Evolutionary conservation across 1,140 invertebrate genomes (phyloP), one percentile per base, ranked within the genome.

Genomic region (Yoshiicerus persimilis): DNA sequence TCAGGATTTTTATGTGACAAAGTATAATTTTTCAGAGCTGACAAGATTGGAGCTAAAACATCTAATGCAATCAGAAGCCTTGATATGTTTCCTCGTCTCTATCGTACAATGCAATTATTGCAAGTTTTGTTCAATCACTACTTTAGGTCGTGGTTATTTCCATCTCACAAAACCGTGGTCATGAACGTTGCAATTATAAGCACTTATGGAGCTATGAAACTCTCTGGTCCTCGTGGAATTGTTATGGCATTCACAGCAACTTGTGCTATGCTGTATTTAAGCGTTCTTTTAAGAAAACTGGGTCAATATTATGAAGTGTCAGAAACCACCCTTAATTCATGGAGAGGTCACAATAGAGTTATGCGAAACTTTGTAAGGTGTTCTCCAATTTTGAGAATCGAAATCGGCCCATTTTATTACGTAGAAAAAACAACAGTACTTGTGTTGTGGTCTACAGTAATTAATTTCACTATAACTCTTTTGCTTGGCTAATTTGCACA

Each of bases 141-240:
- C 34, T 64, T 47, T 11, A 25, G 39, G n/a, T 25, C 36, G 25
- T 62, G 62, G 62, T 39, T 87, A 5, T 84, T 56, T 27, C 87
- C 87, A 23, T 27, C 32, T 23, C 70, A 84, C 41, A 87, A 87
- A 25, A 25, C 39, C 0, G 34, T 84, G 5, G 25, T 87, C 27
- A 75, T 62, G 47, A 41, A 11, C 2, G 16, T 75, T 4, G 75
- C 66, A 0, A 25, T 62, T n/a, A 6, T 87, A 1, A 32, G 23
- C 4, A 83, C 32, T n/a, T 87, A 84, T n/a, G 87, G 87, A 20
- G 87, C 87, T 6, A 64, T 87, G 8, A 83, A 84, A 56, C 11
- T 87, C 11, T 4, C 23, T 9, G 75, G 75, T 39, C 36, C 30
- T 62, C 38, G 77, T 13, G 41, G 70, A 23, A 23, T 80, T 10